A percentile compares a stretch with the other conserved stretches of the same genome.
Evolutionary conservation across 2,113 vertebrate genomes (phyloP).

Genomic region (Gnathonemus echidnorhynchus): DNA sequence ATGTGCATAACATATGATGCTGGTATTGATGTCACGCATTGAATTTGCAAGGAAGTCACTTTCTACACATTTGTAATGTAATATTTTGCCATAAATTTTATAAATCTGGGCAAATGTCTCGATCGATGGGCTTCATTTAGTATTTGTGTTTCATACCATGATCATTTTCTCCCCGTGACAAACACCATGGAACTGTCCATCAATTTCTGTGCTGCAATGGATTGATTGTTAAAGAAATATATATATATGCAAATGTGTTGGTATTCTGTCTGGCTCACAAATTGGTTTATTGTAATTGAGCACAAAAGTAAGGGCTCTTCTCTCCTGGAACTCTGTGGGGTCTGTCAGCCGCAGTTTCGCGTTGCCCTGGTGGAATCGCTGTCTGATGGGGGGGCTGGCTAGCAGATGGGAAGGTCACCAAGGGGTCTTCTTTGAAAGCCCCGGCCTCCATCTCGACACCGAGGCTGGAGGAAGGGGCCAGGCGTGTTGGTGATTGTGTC

Average conservation of each 20-base stretch:
- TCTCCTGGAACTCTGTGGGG: slow-evolving; percentile 15
- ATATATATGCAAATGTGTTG: not conserved
- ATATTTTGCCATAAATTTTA: not conserved
- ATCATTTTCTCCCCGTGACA: not conserved
- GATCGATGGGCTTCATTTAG: not conserved
- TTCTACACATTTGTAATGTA: not conserved
- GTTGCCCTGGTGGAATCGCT: slow-evolving; percentile 36
- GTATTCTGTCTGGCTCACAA: not conserved
- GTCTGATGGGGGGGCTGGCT: slow-evolving; percentile 50
- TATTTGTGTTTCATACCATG: not conserved
- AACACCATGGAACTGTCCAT: slow-evolving; percentile 29
- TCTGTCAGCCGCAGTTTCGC: not conserved
- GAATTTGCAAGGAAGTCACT: not conserved
- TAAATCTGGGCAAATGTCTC: not conserved
- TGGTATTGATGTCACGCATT: not conserved
- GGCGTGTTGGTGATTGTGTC: not conserved
- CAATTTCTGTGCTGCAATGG: slow-evolving; percentile 36
- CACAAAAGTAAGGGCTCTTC: slow-evolving; percentile 32
- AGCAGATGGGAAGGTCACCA: not conserved
- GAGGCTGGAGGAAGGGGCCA: not conserved
- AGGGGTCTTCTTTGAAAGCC: not conserved
- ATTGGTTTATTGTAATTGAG: slow-evolving; percentile 34
- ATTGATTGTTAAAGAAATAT: slow-evolving; percentile 23
- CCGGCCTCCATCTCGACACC: not conserved
- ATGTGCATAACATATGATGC: too few species aligned